Evolutionary conservation across 92 coral and sea anemone genomes (phyloP), one percentile per base, ranked within the genome.

Genomic region (Epizoanthus stellaris): DNA sequence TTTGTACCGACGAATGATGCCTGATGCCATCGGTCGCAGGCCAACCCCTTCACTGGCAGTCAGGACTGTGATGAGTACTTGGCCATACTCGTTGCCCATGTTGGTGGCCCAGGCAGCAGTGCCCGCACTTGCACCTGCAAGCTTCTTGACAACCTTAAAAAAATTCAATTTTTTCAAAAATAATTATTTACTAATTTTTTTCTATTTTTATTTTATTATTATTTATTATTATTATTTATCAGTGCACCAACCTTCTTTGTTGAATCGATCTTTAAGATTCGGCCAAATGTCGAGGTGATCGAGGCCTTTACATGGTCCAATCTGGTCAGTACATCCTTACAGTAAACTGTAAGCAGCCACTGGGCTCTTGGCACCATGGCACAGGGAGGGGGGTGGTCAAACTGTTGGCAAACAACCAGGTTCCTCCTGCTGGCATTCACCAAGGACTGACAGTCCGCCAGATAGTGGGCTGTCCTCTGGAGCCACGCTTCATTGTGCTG

Each of bases 401-500:
- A 45, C 7, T 45, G 49, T 5, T 45, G 49, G 9, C 49, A 2
- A 45, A 5, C 49, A 45, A 45, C 49, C 49, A 45, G 49, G 49
- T 45, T 45, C 49, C 49, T 45, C 49, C 49, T 45, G 9, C 49
- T 45, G 6, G 49, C 49, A 45, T 45, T 5, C 49, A 5, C 7
- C 49, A 45, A 45, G 7, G 49, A 45, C 9, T 45, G 49, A 4
- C 49, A 45, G 9, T 45, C 49, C 9, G 49, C 49, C 6, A 45
- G 7, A 1, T 45, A 45, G 49, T 45, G 49, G 49, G 49, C 6
- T 45, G 49, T 45, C 49, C 49, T 45, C 2, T 4, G 49, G 49
- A 45, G 49, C 88, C 84, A 84, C 0, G 67, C 80, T 25, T 89
- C 89, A 4, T 76, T 54, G 42, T 89, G 86, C 39, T 89, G 85